Conservation (phyloP, 2,113 vertebrate species). For the Ciconia maguari region DNA sequence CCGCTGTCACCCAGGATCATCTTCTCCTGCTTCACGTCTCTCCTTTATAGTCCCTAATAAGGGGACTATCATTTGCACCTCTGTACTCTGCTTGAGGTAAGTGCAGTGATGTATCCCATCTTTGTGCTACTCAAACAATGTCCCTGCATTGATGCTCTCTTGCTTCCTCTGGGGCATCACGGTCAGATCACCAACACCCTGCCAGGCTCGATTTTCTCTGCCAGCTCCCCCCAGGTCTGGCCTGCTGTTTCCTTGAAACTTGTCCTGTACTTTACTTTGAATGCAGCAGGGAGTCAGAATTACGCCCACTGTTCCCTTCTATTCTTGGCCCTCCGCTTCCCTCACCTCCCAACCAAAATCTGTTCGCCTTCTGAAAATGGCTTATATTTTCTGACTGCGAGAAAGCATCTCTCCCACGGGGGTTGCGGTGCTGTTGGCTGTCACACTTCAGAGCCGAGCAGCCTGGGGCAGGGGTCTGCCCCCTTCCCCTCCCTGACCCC, state of each 20-base stretch:
- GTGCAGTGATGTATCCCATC: rapidly evolving
- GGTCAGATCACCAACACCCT: neutral
- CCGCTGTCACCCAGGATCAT: neutral
- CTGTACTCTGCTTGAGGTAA: rapidly evolving
- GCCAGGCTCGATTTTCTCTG: neutral
- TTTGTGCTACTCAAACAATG: neutral
- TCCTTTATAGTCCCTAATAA: neutral
- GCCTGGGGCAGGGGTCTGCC: neutral
- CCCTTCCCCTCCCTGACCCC: neutral
- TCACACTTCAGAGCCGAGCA: neutral
- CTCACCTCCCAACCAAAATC: conserved; percentile 71
- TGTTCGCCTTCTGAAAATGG: conserved; percentile 64
- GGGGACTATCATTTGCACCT: neutral
- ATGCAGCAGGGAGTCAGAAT: conserved; percentile 56
- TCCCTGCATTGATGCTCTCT: neutral
- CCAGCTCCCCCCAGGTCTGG: neutral
- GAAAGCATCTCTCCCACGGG: conserved; percentile 36
- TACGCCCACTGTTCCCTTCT: conserved; percentile 62
- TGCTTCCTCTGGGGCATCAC: neutral
- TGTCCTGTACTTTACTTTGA: conserved; percentile 53
- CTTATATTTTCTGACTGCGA: conserved; percentile 25
- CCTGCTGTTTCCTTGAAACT: conserved; percentile 14
- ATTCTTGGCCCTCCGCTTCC: conserved; percentile 62
- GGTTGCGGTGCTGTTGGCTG: neutral
- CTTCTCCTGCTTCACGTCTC: neutral